phyloP scores from a whole-genome alignment of 2,113 vertebrate genomes.

The Ceyx cyanopectus region DNA sequence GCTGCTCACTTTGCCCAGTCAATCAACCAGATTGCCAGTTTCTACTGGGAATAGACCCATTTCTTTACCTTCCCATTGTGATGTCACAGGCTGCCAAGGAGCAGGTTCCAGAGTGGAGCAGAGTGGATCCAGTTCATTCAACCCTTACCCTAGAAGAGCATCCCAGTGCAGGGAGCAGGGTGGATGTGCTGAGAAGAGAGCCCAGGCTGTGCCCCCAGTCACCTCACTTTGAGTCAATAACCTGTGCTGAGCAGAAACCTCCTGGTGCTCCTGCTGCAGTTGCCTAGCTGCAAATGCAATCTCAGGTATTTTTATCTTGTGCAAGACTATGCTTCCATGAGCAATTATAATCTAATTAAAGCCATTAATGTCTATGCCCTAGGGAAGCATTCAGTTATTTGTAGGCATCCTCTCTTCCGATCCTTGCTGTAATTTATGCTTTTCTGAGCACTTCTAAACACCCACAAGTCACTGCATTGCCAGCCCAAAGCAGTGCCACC shows the following conservation, averaged over 20 bases:
- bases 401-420: constrained; percentile 53
- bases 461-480: constrained; percentile 60
- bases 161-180: neutral
- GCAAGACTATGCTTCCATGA: constrained; percentile 50
- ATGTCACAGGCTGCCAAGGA: neutral
- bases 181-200: neutral
- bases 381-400: constrained; percentile 69
- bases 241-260: neutral
- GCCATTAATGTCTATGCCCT: constrained; percentile 73
- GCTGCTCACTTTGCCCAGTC: neutral
- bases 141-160: neutral
- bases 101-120: neutral
- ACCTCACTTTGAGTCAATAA: constrained; percentile 15
- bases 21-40: neutral
- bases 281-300: constrained; percentile 20
- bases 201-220: neutral
- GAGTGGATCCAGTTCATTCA: no score
- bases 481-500: constrained; percentile 55
- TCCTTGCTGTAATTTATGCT: constrained; percentile 63
- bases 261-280: neutral
- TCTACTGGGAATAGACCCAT: neutral
- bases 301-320: constrained; percentile 68
- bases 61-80: neutral
- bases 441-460: constrained; percentile 66
- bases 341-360: constrained; percentile 78